Percentiles rank a stretch among this genome's conserved stretches.
Evolutionary conservation across 1,140 invertebrate genomes (phyloP).

Genomic region (Ips nitidus): DNA sequence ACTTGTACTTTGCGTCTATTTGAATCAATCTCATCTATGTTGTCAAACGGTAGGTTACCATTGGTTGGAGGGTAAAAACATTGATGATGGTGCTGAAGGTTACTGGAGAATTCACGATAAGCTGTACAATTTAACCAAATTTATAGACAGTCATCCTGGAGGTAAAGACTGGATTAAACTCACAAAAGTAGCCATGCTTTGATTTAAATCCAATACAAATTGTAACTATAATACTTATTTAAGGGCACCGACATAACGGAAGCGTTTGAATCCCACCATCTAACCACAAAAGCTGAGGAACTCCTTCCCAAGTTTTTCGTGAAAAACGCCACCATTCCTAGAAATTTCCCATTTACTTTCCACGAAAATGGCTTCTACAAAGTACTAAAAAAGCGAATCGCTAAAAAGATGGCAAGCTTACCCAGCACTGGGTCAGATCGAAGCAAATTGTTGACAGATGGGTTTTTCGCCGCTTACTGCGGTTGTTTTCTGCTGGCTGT

Average conservation of each 20-base stretch:
- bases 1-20: background rate
- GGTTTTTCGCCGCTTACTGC: constrained; percentile 56
- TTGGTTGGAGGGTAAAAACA: constrained; percentile 67
- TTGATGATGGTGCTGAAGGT: constrained; percentile 72
- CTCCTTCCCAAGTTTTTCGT: constrained; percentile 64
- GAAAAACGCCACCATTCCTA: constrained; percentile 55
- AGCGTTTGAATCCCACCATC: constrained; percentile 66
- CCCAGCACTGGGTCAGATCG: constrained; percentile 47
- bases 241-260: constrained; percentile 73
- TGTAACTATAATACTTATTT: constrained; percentile 26
- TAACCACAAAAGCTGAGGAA: constrained; percentile 53
- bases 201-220: constrained; percentile 1
- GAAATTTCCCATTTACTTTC: constrained; percentile 66
- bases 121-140: constrained; percentile 73
- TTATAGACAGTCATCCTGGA: constrained; percentile 74
- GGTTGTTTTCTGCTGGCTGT: constrained; percentile 57
- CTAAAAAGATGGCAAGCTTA: constrained; percentile 42
- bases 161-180: constrained; percentile 72
- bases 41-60: background rate
- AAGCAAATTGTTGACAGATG: constrained; percentile 59
- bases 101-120: constrained; percentile 77
- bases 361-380: constrained; percentile 67
- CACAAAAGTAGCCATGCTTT: constrained; percentile 58
- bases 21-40: too few relatives aligned
- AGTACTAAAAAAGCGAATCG: constrained; percentile 61